Evolutionary conservation across 2,113 vertebrate genomes (phyloP).

Genomic region (Columba livia): DNA sequence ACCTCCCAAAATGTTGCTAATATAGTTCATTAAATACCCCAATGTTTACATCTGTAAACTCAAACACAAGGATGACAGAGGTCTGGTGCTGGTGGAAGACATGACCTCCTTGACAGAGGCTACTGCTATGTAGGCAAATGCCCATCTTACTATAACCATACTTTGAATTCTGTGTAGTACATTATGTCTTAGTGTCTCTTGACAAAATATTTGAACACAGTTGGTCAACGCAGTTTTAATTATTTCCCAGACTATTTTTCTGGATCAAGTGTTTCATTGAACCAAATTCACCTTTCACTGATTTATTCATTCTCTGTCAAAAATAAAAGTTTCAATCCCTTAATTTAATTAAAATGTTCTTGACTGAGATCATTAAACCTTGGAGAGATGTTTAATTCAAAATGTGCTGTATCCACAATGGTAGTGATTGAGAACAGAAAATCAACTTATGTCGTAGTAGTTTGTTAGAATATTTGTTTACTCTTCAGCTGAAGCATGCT

Average conservation of each 20-base stretch:
- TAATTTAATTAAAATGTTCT: slow-evolving; percentile 77
- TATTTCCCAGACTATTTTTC: not conserved
- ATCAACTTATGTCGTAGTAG: slow-evolving; percentile 74
- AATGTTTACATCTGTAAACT: not conserved
- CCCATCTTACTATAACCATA: not conserved
- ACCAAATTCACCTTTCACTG: slow-evolving; percentile 1
- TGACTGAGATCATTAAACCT: slow-evolving; percentile 72
- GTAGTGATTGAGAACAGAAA: slow-evolving; percentile 74
- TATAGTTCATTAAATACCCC: not conserved
- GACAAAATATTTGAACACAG: not conserved
- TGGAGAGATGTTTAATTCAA: slow-evolving; percentile 75
- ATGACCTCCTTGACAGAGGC: not conserved
- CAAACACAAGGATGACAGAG: not conserved
- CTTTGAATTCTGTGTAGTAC: not conserved
- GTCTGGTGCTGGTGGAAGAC: not conserved
- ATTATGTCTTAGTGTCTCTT: not conserved
- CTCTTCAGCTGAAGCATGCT: slow-evolving; percentile 73
- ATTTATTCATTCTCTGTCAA: slow-evolving; percentile 56
- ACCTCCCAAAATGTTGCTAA: not conserved
- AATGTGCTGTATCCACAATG: slow-evolving; percentile 66
- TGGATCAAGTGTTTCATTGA: not conserved
- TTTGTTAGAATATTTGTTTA: slow-evolving; percentile 80
- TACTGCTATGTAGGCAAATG: not conserved
- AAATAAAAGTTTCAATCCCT: slow-evolving; percentile 64
- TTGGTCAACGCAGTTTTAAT: not conserved